Conservation (phyloP, 1,140 invertebrate species). For the Atta colombica region DNA sequence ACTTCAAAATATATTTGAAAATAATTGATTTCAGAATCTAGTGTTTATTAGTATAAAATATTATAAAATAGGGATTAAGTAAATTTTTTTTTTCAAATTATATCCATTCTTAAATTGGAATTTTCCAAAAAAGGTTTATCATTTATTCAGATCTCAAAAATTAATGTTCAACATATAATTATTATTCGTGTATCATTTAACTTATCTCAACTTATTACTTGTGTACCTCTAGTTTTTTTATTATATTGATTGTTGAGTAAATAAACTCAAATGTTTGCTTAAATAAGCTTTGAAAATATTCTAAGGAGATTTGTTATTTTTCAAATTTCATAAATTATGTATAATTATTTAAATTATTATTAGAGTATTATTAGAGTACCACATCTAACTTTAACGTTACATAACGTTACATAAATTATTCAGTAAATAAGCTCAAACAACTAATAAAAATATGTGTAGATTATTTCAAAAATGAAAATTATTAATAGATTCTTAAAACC, state of each 20-base stretch:
- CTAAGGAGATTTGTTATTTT: too few relatives aligned
- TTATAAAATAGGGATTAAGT: not conserved
- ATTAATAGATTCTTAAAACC: not conserved
- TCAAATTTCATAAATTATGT: not conserved
- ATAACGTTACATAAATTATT: not conserved
- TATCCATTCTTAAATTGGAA: not conserved
- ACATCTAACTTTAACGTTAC: not conserved
- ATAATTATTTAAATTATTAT: not conserved
- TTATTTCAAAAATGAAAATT: constrained; percentile 11
- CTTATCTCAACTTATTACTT: too few relatives aligned
- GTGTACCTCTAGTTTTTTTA: too few relatives aligned
- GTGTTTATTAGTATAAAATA: not conserved
- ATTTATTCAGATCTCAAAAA: not conserved
- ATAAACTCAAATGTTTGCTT: too few relatives aligned
- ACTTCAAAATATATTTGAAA: not conserved
- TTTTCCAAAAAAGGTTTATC: not conserved
- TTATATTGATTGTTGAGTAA: too few relatives aligned
- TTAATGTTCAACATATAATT: not conserved
- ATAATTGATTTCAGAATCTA: constrained; percentile 25
- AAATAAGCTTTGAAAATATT: too few relatives aligned
- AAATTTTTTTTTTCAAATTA: not conserved
- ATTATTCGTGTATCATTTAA: not conserved
- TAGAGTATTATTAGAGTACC: not conserved
- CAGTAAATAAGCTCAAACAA: not conserved
- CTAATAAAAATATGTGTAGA: not conserved